These are phyloP conservation scores for Pomacea canaliculata DNA, from an alignment of 2,888 invertebrate species.

Conservation along the genomic window DNA sequence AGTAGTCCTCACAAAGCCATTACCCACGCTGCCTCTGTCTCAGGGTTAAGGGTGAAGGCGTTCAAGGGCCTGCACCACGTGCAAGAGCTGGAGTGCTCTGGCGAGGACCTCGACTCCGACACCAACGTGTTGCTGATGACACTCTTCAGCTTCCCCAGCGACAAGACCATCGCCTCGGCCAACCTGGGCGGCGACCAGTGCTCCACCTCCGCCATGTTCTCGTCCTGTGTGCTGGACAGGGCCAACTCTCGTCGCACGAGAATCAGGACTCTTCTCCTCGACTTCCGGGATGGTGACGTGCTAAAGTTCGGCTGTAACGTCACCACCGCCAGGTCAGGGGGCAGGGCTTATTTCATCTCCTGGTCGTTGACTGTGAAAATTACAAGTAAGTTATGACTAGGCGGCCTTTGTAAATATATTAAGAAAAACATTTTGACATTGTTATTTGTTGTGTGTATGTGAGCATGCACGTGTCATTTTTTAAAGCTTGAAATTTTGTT, in stretches of 20 bases:
- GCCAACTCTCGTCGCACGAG: conserved; percentile 12
- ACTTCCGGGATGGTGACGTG: conserved; percentile 4
- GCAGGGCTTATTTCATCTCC: conserved; percentile 3
- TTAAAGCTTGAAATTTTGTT: background rate
- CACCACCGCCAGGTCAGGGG: background rate
- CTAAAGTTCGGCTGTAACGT: conserved; percentile 17
- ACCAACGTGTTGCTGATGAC: conserved; percentile 13
- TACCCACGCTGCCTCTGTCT: too few relatives aligned
- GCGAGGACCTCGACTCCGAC: conserved; percentile 12
- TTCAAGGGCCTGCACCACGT: conserved; percentile 9
- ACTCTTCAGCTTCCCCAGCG: conserved; percentile 12
- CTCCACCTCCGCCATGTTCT: conserved; percentile 16
- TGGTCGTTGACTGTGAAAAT: conserved; percentile 14
- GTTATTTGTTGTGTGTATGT: background rate
- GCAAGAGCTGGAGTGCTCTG: conserved; percentile 10
- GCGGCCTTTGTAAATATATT: too few relatives aligned
- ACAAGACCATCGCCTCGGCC: conserved; percentile 13
- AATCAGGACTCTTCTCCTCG: conserved; percentile 10
- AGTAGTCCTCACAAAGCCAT: too few relatives aligned
- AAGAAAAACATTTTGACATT: too few relatives aligned
- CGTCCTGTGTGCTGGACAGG: conserved; percentile 6
- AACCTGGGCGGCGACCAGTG: conserved; percentile 7
- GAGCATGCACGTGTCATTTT: background rate
- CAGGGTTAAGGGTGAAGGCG: conserved; percentile 10
- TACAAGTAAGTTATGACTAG: conserved; percentile 6